Base-by-base conservation (phyloP, 2,113 vertebrate genomes). In the Echinops telfairi region DNA sequence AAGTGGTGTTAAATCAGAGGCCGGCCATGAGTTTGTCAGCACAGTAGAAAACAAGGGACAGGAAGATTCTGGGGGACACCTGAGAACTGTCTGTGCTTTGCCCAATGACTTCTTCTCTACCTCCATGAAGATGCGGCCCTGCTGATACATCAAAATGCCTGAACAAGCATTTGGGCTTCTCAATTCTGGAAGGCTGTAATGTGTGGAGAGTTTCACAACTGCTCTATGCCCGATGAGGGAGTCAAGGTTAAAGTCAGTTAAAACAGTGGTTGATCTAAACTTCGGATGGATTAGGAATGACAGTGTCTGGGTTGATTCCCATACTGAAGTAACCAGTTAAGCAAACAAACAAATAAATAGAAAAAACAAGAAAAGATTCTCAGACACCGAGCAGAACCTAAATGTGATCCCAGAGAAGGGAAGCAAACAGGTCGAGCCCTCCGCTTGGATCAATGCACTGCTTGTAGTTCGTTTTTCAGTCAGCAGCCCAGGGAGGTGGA, bases 11-110 rank as follows among this genome's bases (percentile, higher is more conserved):
- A 87, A 94, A 36, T 60, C 57, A 68, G 27, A 83, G 66, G 84
- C 73, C 84, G 43, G 66, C 36, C 38, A 66, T 84, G 10, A 91
- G 80, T 64, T 84, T 93, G 78, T 88, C 22, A 43, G 66, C 80
- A 88, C 10, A 91, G 31, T 47, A 60, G 58, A 88, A 91, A 60
- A 78, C 80, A 17, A 88, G 84, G 84, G 66, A 7, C 19, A 17
- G 43, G 38, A n/a, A 10, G 60, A 71, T 84, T 93, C 4, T n/a
- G 33, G 40, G 40, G 29, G 31, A 68, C 36, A 73, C 64, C 14
- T 70, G 53, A 27, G 27, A n/a, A 57, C 33, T 40, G 47, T 53
- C 47, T 53, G 6, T 64, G 23, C 58, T 91, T 83, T 80, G 15
- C 14, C 71, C 31, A 88, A 38, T n/a, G 75, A 33, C 33, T 16